Conservation (phyloP, 2,797 vertebrate species). For the Enteromius argenteus region DNA sequence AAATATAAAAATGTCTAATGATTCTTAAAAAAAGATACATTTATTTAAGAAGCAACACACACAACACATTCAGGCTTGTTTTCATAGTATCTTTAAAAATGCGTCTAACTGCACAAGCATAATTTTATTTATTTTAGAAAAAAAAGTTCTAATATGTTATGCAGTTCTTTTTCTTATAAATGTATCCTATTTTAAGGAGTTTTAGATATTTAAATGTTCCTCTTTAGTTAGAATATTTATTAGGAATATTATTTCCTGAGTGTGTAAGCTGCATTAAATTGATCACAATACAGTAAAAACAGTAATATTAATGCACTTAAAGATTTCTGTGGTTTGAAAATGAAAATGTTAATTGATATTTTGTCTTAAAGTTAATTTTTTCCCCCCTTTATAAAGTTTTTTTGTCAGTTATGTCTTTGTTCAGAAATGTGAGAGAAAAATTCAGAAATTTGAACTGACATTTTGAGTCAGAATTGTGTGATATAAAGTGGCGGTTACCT, state of each 20-base stretch:
- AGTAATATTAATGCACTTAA: neutral
- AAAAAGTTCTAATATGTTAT: neutral
- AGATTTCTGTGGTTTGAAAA: too few species aligned
- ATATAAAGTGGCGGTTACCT: neutral
- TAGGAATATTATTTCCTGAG: neutral
- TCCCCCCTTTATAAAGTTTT: too few species aligned
- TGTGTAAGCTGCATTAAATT: neutral
- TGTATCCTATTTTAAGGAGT: neutral
- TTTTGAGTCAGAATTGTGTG: too few species aligned
- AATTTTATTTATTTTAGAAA: neutral
- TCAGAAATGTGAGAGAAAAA: too few species aligned
- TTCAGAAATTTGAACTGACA: too few species aligned
- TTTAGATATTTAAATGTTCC: neutral
- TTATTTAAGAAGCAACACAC: neutral
- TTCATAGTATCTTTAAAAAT: neutral
- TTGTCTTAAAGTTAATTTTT: too few species aligned
- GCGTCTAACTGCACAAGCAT: too few species aligned
- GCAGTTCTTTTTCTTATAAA: neutral
- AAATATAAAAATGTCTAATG: neutral
- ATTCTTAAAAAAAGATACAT: neutral
- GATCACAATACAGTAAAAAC: neutral
- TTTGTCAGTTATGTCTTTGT: too few species aligned
- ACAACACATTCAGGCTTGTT: neutral
- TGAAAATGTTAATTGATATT: too few species aligned
- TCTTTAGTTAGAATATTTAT: neutral